Conservation (phyloP, 2,797 vertebrate genomes). For the Phoxinus dragarum region DNA sequence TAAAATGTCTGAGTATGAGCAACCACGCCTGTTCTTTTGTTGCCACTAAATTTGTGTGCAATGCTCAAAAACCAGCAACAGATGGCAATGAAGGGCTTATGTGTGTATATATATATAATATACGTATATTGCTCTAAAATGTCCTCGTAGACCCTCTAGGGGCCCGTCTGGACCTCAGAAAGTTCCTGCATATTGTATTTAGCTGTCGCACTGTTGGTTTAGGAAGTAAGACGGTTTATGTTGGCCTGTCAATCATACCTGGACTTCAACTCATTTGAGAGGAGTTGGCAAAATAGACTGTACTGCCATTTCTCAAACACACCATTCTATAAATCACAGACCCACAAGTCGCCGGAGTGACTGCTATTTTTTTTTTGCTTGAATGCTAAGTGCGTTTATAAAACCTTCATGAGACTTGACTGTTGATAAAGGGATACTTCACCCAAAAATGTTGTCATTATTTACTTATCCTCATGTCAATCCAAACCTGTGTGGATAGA, state of each 20-base stretch:
- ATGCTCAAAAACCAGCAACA: slow-evolving; percentile 67
- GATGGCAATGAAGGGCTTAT: slow-evolving; percentile 69
- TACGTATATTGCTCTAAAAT: not conserved
- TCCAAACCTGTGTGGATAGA: not conserved
- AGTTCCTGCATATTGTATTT: slow-evolving; percentile 21
- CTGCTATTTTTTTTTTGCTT: not conserved
- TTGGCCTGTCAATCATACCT: slow-evolving; percentile 11
- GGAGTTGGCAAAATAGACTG: slow-evolving; percentile 10
- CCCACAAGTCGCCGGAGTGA: not conserved
- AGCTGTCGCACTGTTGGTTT: not conserved
- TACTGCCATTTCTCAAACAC: not conserved
- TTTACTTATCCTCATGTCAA: not conserved
- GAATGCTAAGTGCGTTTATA: not conserved
- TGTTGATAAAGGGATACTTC: not conserved
- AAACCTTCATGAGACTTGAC: not conserved
- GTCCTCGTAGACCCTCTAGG: not conserved
- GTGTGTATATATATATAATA: too few relatives aligned
- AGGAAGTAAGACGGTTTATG: slow-evolving; percentile 6
- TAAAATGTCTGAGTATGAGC: slow-evolving; percentile 6
- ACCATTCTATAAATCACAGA: slow-evolving; percentile 20
- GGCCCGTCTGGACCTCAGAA: not conserved
- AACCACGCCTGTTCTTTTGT: slow-evolving; percentile 53
- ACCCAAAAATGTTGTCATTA: not conserved
- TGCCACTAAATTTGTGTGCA: slow-evolving; percentile 57
- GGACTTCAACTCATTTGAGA: slow-evolving; percentile 6